phyloP scores from a whole-genome alignment of 2,797 vertebrate genomes.

The Thamnophis elegans region DNA sequence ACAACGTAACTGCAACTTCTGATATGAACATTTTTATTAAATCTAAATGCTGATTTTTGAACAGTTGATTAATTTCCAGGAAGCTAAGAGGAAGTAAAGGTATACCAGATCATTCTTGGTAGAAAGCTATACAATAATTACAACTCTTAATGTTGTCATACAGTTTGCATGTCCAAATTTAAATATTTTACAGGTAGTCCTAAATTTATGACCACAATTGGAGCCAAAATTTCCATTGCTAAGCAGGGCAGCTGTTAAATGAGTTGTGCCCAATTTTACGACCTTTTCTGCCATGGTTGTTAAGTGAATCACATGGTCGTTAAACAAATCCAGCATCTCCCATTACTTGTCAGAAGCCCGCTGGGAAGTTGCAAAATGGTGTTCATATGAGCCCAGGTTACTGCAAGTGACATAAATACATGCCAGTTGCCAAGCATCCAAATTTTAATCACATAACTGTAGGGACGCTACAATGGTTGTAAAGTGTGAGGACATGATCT shows the following conservation, averaged over 20 bases:
- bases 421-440: neutral
- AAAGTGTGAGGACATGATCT: neutral
- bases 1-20: neutral
- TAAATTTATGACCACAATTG: neutral
- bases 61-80: neutral
- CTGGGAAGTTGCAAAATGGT: neutral
- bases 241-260: neutral
- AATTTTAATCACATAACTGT: neutral
- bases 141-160: neutral
- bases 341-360: neutral
- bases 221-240: neutral
- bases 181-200: neutral
- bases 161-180: neutral
- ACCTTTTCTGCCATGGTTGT: neutral
- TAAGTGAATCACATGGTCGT: neutral
- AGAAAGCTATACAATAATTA: neutral
- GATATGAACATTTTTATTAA: neutral
- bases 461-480: neutral
- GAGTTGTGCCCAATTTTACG: neutral
- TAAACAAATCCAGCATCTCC: neutral
- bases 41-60: neutral
- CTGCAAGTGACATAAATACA: neutral
- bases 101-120: neutral
- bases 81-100: neutral
- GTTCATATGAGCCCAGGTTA: neutral